Evolutionary conservation across 2,113 vertebrate species (phyloP), one percentile per base, ranked within the genome.

Genomic region (Xenotilapia flavipinnis): DNA sequence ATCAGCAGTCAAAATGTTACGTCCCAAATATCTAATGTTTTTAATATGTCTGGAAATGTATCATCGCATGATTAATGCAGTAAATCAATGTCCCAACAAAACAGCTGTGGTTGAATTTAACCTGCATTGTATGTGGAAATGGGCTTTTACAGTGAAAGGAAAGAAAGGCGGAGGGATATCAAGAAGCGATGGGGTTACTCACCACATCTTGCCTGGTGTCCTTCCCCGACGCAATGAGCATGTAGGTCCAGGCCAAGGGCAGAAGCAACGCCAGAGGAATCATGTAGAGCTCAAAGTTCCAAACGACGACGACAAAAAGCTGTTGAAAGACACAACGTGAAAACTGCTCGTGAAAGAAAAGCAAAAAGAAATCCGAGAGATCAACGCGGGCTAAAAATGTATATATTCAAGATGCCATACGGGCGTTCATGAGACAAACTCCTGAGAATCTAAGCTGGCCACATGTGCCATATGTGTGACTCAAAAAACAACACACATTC

Each of bases 261-360:
- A 98, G 93, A 94, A 99, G 94, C 93, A 99, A 93, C 85, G 95
- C 96, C 96, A 99, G 94, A 3, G 98, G 98, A 94, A 99, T 97
- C 98, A 99, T 98, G 94, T 98, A 99, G 95, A 99, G 96, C 95
- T 99, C 98, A 95, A 99, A 99, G 97, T 99, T 99, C 99, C 98
- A 99, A 87, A 99, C 98, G 70, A 98, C 96, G 84, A 99, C 90
- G 86, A 99, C 97, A 91, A 99, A 99, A 94, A 99, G 95, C 99
- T 99, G 81, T 77, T 93, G 91, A 70, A 31, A 85, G 53, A 90
- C 47, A 83, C 65, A 70, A 86, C 80, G 21, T 70, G 53, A 86
- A 80, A 86, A 89, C 54, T 5, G 26, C 91, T n/a, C 70, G 54
- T 15, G 13, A 68, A 82, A 84, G 79, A 90, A 86, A 91, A 81